A percentile compares a stretch with the other conserved stretches of the same genome.
Conservation (phyloP, 30 jellyfish, hydroid and myxozoan genomes). For the Hydractinia symbiolongicarpus region DNA sequence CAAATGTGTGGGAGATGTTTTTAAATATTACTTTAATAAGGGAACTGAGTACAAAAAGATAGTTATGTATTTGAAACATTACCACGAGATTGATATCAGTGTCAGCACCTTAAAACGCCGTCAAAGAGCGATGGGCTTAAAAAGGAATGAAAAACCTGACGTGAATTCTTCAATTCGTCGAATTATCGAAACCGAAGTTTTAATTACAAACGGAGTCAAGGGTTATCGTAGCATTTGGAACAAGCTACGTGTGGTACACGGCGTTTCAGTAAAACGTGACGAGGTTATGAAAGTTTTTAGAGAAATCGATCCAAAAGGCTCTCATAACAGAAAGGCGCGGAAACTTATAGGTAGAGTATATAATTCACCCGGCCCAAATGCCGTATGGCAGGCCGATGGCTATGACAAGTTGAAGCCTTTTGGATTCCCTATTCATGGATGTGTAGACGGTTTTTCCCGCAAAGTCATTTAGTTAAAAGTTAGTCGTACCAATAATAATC, state of each 20-base stretch:
- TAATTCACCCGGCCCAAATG: not conserved
- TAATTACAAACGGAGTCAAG: not conserved
- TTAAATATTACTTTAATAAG: not conserved
- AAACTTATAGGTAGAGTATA: not conserved
- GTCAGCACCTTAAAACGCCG: not conserved
- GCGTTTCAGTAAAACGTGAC: not conserved
- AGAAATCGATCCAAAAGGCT: not conserved
- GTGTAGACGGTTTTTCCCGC: too few relatives aligned
- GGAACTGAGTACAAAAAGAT: not conserved
- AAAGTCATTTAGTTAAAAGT: too few relatives aligned
- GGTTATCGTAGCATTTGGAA: conserved; percentile 2
- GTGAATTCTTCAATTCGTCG: too few relatives aligned
- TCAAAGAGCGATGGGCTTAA: not conserved
- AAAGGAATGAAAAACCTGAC: too few relatives aligned
- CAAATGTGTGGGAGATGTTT: not conserved
- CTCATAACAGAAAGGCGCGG: not conserved
- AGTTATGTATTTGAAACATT: not conserved
- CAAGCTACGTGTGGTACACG: not conserved
- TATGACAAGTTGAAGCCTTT: not conserved
- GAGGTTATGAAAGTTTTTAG: not conserved
- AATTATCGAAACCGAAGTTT: too few relatives aligned
- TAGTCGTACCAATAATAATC: too few relatives aligned
- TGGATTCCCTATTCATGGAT: not conserved
- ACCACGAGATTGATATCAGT: not conserved
- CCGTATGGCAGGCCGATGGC: not conserved